phyloP scores from a whole-genome alignment of 2,888 invertebrate genomes.

The Trachelus troglodyta region DNA sequence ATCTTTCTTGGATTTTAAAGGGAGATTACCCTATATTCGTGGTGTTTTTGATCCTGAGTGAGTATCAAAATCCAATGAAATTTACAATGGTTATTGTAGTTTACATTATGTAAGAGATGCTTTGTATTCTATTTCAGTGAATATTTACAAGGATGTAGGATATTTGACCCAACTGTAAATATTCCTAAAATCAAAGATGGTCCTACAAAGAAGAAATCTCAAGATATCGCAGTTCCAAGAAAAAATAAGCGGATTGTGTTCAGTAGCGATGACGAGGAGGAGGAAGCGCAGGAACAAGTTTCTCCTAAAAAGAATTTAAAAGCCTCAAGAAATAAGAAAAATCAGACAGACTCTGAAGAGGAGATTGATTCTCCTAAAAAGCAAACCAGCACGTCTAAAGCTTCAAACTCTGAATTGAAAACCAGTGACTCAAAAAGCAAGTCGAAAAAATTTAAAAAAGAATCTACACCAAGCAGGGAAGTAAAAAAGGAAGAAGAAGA shows the following conservation, averaged over 20 bases:
- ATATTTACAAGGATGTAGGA: slow-evolving; percentile 42
- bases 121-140: slow-evolving; percentile 32
- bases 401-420: neutral
- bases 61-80: slow-evolving; percentile 16
- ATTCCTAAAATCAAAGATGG: neutral
- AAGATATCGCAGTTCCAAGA: neutral
- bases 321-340: too few relatives aligned
- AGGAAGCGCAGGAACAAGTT: too few relatives aligned
- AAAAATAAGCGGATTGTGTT: slow-evolving; percentile 23
- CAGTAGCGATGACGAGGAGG: neutral
- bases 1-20: slow-evolving; percentile 70
- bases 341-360: too few relatives aligned
- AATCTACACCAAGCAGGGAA: slow-evolving; percentile 1
- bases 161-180: slow-evolving; percentile 21
- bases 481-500: neutral
- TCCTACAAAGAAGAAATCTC: neutral
- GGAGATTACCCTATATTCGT: slow-evolving; percentile 74
- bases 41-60: slow-evolving; percentile 71
- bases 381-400: neutral
- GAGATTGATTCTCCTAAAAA: too few relatives aligned
- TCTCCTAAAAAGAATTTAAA: too few relatives aligned
- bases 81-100: too few relatives aligned
- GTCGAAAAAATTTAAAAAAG: neutral
- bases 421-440: neutral
- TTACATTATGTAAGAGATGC: too few relatives aligned